Percentiles rank a stretch among this genome's conserved stretches.
phyloP scores from a whole-genome alignment of 2,113 vertebrate genomes.

The Drymodes brunneopygia region DNA sequence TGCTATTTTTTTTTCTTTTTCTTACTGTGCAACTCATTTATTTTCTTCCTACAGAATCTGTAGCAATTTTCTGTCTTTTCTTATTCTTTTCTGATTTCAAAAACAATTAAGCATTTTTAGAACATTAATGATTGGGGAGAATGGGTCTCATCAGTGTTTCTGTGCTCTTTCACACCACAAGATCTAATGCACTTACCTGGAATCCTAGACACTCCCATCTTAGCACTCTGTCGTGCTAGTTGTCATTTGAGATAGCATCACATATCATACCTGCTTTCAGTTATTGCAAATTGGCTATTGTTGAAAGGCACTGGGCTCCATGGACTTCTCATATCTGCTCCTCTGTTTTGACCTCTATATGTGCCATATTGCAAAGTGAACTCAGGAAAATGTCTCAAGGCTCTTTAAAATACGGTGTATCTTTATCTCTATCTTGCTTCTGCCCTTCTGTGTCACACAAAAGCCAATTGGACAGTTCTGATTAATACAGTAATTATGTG shows the following conservation, averaged over 20 bases:
- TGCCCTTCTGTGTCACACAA: slow-evolving; percentile 67
- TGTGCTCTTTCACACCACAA: not conserved
- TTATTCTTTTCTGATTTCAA: not conserved
- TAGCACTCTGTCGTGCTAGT: not conserved
- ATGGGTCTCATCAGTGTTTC: not conserved
- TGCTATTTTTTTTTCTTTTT: accelerated
- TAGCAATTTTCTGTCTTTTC: not conserved
- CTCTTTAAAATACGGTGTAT: slow-evolving; percentile 16
- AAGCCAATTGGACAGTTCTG: slow-evolving; percentile 73
- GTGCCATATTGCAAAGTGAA: not conserved
- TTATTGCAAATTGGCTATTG: not conserved
- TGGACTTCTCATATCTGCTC: not conserved
- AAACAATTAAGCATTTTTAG: accelerated
- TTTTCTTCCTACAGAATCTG: not conserved
- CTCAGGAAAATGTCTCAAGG: not conserved
- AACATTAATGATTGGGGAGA: not conserved
- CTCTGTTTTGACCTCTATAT: not conserved
- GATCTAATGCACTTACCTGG: not conserved
- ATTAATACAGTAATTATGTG: slow-evolving; percentile 79
- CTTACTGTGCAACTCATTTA: not conserved
- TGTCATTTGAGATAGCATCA: not conserved
- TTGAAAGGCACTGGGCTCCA: not conserved
- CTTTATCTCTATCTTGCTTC: slow-evolving; percentile 66
- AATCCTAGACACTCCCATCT: too few species aligned
- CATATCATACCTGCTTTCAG: not conserved